Base-by-base conservation (phyloP, 2,797 vertebrate genomes). In the Petrocephalus sullivani region DNA sequence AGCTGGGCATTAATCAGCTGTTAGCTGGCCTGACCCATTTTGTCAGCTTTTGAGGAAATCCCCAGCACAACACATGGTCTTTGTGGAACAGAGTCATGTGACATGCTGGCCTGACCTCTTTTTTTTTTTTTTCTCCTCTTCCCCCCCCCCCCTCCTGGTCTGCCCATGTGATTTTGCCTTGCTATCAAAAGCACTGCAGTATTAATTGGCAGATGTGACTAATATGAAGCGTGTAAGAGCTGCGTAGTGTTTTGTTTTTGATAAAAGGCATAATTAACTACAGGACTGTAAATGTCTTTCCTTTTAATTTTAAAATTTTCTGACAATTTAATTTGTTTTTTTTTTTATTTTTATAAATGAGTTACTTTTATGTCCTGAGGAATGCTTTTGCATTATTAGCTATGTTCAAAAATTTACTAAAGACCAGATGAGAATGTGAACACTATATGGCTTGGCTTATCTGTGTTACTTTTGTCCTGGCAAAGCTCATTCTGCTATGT, bases 31-130 rank as follows among this genome's bases (percentile, higher is more conserved):
- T 83, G 81, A 83, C 81, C 81, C 49, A 83, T 23, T 83, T 83
- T 3, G n/a, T 54, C 19, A 83, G 46, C 46, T 51, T 83, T 21
- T 51, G 81, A 51, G 46, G 81, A 54, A 53, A 23, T 58, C 54
- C n/a, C 54, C 54, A 41, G 33, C 71, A 21, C 84, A 85, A 37
- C 54, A 85, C 21, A 58, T 4, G 84, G 84, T 53, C 54, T 85
- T 85, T 85, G 28, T 85, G 51, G 23, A 23, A 85, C 51, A 54
- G 8, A 21, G 53, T 53, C 53, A 56, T 54, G 51, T 28, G 49
- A 53, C 54, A 12, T 21, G 51, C 81, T 83, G n/a, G 81, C 51
- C 81, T 83, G 81, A 83, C 81, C 81, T 83, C 78, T n/a, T 82
- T 51, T 81, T 10, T 46, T 81, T 81, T 81, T 46, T 19, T 6